Percentiles rank a stretch among this genome's conserved stretches.
Conservation (phyloP, 2,113 vertebrate species). For the Dromiciops gliroides region DNA sequence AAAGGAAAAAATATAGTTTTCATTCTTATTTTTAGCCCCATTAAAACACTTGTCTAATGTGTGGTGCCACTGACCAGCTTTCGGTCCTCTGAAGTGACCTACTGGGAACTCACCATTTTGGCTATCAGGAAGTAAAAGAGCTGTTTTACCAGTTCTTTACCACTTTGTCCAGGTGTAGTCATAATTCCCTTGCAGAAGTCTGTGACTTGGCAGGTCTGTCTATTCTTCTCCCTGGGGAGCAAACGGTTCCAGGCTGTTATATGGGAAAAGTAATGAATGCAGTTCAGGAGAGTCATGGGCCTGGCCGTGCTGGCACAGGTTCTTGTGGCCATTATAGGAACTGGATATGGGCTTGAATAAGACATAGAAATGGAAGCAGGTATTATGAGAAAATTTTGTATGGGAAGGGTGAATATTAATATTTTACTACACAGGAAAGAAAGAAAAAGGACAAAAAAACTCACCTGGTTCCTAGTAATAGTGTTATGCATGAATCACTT, state of each 20-base stretch:
- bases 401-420: not conserved
- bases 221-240: conserved; percentile 83
- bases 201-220: conserved; percentile 86
- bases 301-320: not conserved
- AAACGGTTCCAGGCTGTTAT: not conserved
- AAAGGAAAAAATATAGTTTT: not conserved
- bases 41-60: not conserved
- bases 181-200: conserved; percentile 85
- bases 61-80: not conserved
- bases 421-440: not conserved
- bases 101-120: conserved; percentile 82
- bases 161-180: conserved; percentile 84
- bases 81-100: not conserved
- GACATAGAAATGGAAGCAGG: not conserved
- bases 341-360: not conserved
- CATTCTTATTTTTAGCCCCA: not conserved
- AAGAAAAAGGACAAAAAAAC: not conserved
- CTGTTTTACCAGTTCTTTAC: conserved; percentile 90
- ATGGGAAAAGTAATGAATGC: not conserved
- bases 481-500: conserved; percentile 88
- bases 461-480: conserved; percentile 90
- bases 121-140: conserved; percentile 91
- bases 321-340: not conserved
- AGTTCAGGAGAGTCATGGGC: not conserved
- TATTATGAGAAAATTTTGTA: not conserved